Conservation (phyloP, 1,140 invertebrate species). For the Plodia interpunctella region DNA sequence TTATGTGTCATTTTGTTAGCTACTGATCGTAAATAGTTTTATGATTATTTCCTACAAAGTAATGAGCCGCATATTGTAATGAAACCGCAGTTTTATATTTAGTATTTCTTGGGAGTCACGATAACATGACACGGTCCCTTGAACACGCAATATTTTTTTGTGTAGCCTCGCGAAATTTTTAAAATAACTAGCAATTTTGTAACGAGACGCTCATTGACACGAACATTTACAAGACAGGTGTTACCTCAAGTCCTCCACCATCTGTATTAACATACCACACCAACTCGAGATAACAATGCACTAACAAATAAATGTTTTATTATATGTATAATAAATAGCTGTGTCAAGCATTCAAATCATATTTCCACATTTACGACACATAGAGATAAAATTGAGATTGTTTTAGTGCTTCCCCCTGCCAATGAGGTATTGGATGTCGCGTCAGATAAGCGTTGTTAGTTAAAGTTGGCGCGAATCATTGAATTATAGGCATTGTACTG, state of each 20-base stretch:
- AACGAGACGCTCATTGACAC: too few relatives aligned
- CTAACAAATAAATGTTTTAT: too few relatives aligned
- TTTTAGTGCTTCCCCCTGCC: constrained; percentile 54
- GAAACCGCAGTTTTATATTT: constrained; percentile 57
- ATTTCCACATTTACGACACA: constrained; percentile 18
- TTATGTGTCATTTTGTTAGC: constrained; percentile 32
- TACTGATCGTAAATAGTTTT: constrained; percentile 32
- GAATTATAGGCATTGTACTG: constrained; percentile 63
- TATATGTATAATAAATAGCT: too few relatives aligned
- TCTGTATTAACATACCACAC: too few relatives aligned
- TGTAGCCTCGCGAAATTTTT: background rate
- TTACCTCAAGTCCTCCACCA: too few relatives aligned
- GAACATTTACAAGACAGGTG: too few relatives aligned
- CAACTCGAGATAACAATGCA: too few relatives aligned
- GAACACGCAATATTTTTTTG: background rate
- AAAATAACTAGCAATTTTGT: background rate
- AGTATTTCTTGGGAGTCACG: constrained; percentile 48
- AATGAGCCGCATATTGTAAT: constrained; percentile 56
- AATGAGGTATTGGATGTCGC: constrained; percentile 57
- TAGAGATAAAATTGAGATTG: constrained; percentile 41
- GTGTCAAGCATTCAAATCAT: background rate
- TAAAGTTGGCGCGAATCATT: constrained; percentile 65
- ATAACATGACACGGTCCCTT: background rate
- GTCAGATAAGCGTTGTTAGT: constrained; percentile 50
- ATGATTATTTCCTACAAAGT: constrained; percentile 45